phyloP scores from a whole-genome alignment of 2,888 invertebrate species.

The Seira sanloemensis region DNA sequence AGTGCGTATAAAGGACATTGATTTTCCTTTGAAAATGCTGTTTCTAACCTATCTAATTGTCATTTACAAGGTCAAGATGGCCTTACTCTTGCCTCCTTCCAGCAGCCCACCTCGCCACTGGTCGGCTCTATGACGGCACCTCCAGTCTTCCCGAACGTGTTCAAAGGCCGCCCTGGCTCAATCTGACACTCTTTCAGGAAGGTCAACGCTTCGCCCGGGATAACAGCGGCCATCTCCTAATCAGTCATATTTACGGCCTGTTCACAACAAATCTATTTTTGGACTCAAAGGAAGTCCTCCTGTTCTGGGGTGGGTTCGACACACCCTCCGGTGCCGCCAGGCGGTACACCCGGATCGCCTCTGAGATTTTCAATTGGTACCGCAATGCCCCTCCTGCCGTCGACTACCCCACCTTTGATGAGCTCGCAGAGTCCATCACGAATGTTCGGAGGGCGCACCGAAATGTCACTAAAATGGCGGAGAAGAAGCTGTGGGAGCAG shows the following conservation, averaged over 20 bases:
- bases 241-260: conserved; percentile 40
- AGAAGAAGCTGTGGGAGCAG: conserved; percentile 17
- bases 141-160: conserved; percentile 38
- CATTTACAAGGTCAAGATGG: conserved; percentile 29
- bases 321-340: not conserved
- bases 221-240: conserved; percentile 33
- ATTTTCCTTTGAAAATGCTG: not conserved
- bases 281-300: conserved; percentile 37
- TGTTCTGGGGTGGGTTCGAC: conserved; percentile 35
- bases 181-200: conserved; percentile 30
- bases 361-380: conserved; percentile 32
- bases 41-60: not conserved
- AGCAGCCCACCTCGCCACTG: conserved; percentile 39
- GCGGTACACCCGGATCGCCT: conserved; percentile 32
- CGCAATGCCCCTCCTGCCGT: conserved; percentile 22
- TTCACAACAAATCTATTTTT: conserved; percentile 30
- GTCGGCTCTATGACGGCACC: conserved; percentile 35
- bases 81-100: conserved; percentile 41
- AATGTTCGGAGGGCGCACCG: conserved; percentile 14
- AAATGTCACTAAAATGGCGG: conserved; percentile 20
- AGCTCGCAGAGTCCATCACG: conserved; percentile 21
- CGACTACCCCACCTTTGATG: conserved; percentile 17
- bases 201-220: conserved; percentile 35
- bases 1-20: conserved; percentile 11
- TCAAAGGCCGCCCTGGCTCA: conserved; percentile 34